Evolutionary conservation across 2,113 vertebrate species (phyloP).

Genomic region (Nothocercus julius): DNA sequence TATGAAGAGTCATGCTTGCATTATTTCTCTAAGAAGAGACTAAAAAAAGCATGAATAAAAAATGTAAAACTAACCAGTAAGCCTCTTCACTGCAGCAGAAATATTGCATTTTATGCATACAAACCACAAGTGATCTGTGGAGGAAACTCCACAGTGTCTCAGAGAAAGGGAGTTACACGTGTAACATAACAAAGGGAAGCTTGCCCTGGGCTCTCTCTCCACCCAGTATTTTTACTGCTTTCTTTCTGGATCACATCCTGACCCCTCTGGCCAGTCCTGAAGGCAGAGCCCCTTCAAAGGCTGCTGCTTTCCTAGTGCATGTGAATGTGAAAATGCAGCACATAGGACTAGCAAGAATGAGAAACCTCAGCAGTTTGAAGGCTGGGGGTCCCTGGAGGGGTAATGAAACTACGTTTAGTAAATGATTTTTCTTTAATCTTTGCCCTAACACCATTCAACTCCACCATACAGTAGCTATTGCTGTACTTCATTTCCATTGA

Average conservation of each 20-base stretch:
- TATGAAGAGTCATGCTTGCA: neutral
- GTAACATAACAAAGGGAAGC: neutral
- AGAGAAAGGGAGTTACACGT: neutral
- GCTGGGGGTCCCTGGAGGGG: neutral
- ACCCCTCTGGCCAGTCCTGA: neutral
- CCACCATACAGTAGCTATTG: neutral
- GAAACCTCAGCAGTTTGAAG: neutral
- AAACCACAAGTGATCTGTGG: constrained; percentile 1
- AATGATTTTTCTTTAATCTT: neutral
- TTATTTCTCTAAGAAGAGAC: constrained; percentile 20
- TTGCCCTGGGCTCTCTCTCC: neutral
- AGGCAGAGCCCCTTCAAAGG: neutral
- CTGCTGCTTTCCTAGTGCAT: neutral
- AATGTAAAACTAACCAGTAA: constrained; percentile 1
- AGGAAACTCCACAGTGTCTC: constrained; percentile 30
- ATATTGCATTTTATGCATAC: constrained; percentile 48
- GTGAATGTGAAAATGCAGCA: accelerated
- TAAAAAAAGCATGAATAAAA: neutral
- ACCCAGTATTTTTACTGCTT: neutral
- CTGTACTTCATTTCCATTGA: neutral
- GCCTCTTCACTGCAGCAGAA: constrained; percentile 32
- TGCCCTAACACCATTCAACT: neutral
- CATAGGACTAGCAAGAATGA: neutral
- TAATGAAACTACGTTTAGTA: accelerated
- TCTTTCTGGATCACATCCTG: neutral